A percentile compares a stretch with the other conserved stretches of the same genome.
Evolutionary conservation across 2,888 invertebrate species (phyloP).

Genomic region (Cheilosia scutellata): DNA sequence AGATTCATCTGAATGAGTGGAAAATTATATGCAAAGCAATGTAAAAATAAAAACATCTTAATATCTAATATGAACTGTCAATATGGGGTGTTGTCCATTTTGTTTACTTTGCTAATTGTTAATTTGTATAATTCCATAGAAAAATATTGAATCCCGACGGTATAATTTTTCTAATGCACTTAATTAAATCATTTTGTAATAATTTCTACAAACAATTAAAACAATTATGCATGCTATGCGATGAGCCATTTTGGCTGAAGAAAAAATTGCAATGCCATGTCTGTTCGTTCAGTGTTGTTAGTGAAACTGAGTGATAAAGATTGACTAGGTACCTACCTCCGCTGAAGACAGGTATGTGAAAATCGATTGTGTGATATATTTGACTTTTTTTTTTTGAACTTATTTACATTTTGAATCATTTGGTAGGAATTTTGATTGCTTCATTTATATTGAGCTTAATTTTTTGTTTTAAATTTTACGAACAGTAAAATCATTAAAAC

Average conservation of each 20-base stretch:
- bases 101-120: background rate
- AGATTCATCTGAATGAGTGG: background rate
- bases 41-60: background rate
- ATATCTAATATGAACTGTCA: background rate
- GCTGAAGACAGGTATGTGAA: too few relatives aligned
- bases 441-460: too few relatives aligned
- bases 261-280: background rate
- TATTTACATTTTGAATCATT: too few relatives aligned
- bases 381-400: too few relatives aligned
- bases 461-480: too few relatives aligned
- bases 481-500: too few relatives aligned
- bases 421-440: too few relatives aligned
- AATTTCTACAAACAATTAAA: background rate
- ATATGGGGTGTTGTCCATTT: background rate
- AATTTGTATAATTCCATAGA: background rate
- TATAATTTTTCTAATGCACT: background rate
- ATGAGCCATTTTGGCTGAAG: background rate
- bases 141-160: background rate
- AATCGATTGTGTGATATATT: too few relatives aligned
- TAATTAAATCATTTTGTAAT: background rate
- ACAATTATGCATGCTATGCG: background rate
- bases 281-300: background rate
- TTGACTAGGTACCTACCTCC: too few relatives aligned
- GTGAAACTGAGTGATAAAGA: too few relatives aligned
- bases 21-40: background rate